These are phyloP conservation scores for Helicoverpa zea DNA, from an alignment of 1,140 invertebrate genomes.

Conservation along the genomic window DNA sequence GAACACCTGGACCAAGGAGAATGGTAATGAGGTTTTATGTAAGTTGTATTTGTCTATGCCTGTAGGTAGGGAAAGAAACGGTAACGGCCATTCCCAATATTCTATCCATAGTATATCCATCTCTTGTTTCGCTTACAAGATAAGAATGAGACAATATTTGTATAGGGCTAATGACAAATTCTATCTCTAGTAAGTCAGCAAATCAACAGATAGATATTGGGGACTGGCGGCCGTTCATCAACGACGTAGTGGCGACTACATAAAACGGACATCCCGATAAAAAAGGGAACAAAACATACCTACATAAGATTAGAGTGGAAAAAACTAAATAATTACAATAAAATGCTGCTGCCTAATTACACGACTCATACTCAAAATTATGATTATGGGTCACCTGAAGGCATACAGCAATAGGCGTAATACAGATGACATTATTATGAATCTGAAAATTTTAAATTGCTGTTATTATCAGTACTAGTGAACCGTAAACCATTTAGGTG, in stretches of 20 bases:
- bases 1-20: slow-evolving; percentile 84
- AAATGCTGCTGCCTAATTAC: slow-evolving; percentile 13
- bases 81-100: background rate
- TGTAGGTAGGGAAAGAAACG: background rate
- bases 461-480: background rate
- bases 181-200: too few relatives aligned
- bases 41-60: background rate
- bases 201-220: too few relatives aligned
- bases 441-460: slow-evolving; percentile 19
- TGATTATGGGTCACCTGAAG: slow-evolving; percentile 14
- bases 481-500: too few relatives aligned
- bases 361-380: slow-evolving; percentile 14
- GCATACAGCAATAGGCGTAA: slow-evolving; percentile 10
- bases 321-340: background rate
- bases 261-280: too few relatives aligned
- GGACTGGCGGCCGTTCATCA: too few relatives aligned
- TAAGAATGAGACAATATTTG: too few relatives aligned
- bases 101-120: too few relatives aligned
- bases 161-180: too few relatives aligned
- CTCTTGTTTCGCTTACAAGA: too few relatives aligned
- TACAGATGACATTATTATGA: slow-evolving; percentile 9
- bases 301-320: too few relatives aligned
- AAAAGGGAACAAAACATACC: too few relatives aligned
- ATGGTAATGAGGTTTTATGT: background rate
- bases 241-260: too few relatives aligned